Conservation (phyloP, 2,797 vertebrate genomes). For the Sphenopsis melanotis region DNA sequence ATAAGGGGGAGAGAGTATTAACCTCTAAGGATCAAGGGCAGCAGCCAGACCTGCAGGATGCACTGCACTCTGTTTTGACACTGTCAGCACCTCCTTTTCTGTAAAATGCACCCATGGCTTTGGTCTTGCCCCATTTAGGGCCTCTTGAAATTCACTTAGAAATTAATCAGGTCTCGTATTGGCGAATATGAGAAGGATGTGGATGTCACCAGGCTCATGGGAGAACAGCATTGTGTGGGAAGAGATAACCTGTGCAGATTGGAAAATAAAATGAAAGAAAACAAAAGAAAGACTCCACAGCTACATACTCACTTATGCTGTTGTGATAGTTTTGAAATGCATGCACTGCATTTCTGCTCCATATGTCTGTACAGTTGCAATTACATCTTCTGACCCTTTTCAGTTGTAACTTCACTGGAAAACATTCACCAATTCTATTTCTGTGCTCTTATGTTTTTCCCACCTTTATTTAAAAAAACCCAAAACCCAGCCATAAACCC, state of each 20-base stretch:
- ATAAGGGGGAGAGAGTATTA: neutral
- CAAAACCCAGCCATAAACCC: neutral
- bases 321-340: neutral
- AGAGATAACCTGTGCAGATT: neutral
- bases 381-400: neutral
- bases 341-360: neutral
- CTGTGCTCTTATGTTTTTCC: neutral
- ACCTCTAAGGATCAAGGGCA: neutral
- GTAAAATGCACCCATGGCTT: neutral
- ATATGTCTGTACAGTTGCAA: neutral
- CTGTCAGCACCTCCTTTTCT: neutral
- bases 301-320: neutral
- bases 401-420: neutral
- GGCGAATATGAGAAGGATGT: neutral
- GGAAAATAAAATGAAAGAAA: neutral
- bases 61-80: neutral
- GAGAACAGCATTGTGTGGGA: neutral
- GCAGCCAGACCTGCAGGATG: neutral
- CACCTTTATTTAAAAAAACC: neutral
- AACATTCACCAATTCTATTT: neutral
- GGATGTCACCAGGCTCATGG: neutral
- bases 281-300: neutral
- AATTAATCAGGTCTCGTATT: neutral
- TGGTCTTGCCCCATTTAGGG: neutral
- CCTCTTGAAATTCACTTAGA: neutral